These are phyloP conservation scores for Verasper variegatus DNA, from an alignment of 2,113 vertebrate genomes.

Conservation along the genomic window DNA sequence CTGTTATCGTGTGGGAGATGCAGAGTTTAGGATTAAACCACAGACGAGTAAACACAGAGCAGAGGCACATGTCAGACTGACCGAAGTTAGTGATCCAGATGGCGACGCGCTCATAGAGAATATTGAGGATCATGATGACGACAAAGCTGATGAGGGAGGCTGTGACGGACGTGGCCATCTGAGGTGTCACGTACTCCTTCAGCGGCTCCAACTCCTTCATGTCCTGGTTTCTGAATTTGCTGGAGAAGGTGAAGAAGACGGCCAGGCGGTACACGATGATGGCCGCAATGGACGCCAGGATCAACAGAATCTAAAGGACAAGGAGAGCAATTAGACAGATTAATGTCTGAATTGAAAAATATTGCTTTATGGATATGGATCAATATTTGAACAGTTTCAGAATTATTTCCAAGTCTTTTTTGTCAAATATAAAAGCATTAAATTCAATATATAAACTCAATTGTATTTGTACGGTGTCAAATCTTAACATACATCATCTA, in stretches of 20 bases:
- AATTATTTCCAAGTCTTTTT: neutral
- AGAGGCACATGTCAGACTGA: conserved; percentile 62
- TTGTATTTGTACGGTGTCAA: neutral
- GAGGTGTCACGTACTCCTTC: conserved; percentile 92
- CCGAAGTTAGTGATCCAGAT: conserved; percentile 94
- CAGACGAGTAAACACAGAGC: fast-evolving
- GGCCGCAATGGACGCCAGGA: conserved; percentile 91
- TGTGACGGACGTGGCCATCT: conserved; percentile 92
- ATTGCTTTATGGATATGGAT: neutral
- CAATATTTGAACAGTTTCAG: neutral
- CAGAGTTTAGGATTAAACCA: neutral
- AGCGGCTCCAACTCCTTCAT: conserved; percentile 83
- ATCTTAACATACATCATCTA: no score
- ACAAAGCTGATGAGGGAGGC: conserved; percentile 93
- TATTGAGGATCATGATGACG: conserved; percentile 93
- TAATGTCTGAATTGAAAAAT: neutral
- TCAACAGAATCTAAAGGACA: conserved; percentile 86
- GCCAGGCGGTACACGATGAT: conserved; percentile 94
- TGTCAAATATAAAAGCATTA: no score
- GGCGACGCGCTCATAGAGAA: conserved; percentile 92
- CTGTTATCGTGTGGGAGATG: conserved; percentile 68
- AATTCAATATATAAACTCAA: no score
- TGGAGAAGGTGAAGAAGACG: conserved; percentile 89
- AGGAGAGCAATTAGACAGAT: neutral
- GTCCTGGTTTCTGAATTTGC: conserved; percentile 73